Evolutionary conservation across 2,888 invertebrate genomes (phyloP), one percentile per base, ranked within the genome.

Genomic region (Marasmarcha lunaedactyla): DNA sequence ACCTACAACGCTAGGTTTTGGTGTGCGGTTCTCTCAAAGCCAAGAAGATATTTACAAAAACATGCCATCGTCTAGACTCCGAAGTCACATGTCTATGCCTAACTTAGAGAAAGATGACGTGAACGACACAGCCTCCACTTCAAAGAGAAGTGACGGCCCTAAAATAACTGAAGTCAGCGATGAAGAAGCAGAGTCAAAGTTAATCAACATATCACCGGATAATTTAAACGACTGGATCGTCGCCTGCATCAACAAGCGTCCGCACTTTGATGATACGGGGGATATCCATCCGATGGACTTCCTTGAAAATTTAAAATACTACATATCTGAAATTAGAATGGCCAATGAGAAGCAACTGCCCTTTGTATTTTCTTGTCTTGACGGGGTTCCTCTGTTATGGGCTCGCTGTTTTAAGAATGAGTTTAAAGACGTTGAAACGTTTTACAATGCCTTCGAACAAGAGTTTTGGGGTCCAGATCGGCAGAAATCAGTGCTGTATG

Each of bases 281-380:
- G 72, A 74, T 15, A 71, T 64, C 2, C 83, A 83, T 48, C 83
- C 81, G 0, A 78, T 81, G 73, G 83, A 83, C 50, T 83, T 83
- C 49, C 48, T 81, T 49, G 81, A 81, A 46, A 71, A 65, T 43
- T 54, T 78, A 26, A 69, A 71, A 54, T 78, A 76, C 47, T 81
- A 73, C 44, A 77, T 78, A 37, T 64, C 73, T 0, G 81, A 81
- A 57, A 51, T 83, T 39, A 71, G 65, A 45, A 70, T 83, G 59
- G 50, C 63, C 1, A 52, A 56, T 36, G 74, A 78, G 12, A 81
- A 81, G 53, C 73, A 73, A 47, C 55, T 83, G 27, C 56, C 69
- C 10, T 83, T 83, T 42, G 71, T 79, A 44, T 71, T 78, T 54
- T 77, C 83, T 1, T 83, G 83, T 36, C 59, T 83, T 15, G 79